A percentile compares a stretch with the other conserved stretches of the same genome.
Evolutionary conservation across 1,140 invertebrate species (phyloP).

Genomic region (Magallana ariakensis): DNA sequence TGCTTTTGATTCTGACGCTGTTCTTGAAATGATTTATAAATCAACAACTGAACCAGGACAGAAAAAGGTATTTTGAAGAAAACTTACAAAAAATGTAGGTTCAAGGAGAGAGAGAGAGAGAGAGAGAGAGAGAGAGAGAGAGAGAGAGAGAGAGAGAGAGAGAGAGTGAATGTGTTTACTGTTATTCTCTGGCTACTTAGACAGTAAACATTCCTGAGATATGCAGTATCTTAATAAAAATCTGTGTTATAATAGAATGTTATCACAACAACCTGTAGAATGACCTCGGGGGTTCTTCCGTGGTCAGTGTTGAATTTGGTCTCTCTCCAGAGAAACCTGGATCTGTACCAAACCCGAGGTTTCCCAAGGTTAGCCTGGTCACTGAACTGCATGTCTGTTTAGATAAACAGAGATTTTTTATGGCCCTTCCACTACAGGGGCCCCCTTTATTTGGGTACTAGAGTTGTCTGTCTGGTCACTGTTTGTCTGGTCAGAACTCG

Average conservation of each 20-base stretch:
- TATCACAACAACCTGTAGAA: neutral
- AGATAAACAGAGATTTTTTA: neutral
- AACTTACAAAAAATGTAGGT: neutral
- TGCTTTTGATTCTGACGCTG: conserved; percentile 40
- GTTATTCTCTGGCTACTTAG: neutral
- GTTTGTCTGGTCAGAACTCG: no score
- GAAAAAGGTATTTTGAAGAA: neutral
- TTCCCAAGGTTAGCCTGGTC: neutral
- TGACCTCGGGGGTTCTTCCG: neutral
- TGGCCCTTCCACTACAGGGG: no score
- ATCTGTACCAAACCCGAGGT: neutral
- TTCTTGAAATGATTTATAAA: conserved; percentile 50
- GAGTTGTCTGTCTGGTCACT: no score
- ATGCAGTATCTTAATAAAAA: neutral
- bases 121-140: neutral
- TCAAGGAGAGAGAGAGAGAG: neutral
- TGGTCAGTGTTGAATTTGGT: neutral
- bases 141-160: neutral
- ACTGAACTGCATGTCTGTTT: neutral
- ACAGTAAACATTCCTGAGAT: neutral
- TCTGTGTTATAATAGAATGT: neutral
- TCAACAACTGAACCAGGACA: conserved; percentile 43
- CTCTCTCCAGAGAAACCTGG: neutral
- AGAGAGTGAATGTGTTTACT: neutral
- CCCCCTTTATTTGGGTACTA: no score